Conservation (phyloP, 35 echinoderm and acorn worm species). For the Apostichopus californicus region DNA sequence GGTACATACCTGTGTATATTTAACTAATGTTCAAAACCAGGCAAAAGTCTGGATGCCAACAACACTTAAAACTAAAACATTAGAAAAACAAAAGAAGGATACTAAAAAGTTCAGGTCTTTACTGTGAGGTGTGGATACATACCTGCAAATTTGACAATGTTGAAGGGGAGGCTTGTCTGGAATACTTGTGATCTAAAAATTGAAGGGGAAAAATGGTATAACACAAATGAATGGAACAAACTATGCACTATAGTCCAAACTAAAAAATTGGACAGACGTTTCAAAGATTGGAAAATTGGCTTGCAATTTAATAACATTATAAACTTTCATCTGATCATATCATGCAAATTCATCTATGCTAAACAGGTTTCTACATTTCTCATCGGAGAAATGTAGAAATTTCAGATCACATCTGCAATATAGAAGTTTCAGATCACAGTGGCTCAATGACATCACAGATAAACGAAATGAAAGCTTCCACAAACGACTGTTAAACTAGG, state of each 20-base stretch:
- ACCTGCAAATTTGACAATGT: neutral
- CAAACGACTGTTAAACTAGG: too few relatives aligned
- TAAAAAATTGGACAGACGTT: neutral
- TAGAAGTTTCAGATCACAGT: too few relatives aligned
- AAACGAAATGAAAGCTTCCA: too few relatives aligned
- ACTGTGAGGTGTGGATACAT: neutral
- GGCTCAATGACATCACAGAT: too few relatives aligned
- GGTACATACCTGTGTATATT: neutral
- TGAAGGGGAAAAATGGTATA: neutral
- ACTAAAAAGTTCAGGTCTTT: neutral
- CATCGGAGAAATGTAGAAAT: neutral
- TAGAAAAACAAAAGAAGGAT: neutral
- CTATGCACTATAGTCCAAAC: too few relatives aligned
- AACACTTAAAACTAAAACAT: too few relatives aligned
- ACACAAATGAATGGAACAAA: neutral
- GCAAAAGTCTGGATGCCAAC: neutral
- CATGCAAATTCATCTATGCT: neutral
- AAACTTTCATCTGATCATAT: neutral
- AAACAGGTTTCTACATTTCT: neutral
- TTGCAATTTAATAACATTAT: neutral
- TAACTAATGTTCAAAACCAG: neutral
- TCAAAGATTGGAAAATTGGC: too few relatives aligned
- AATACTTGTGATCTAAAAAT: neutral
- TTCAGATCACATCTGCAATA: too few relatives aligned
- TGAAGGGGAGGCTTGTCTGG: neutral